Evolutionary conservation across 1,140 invertebrate genomes (phyloP).

Genomic region (Macrobrachium nipponense): DNA sequence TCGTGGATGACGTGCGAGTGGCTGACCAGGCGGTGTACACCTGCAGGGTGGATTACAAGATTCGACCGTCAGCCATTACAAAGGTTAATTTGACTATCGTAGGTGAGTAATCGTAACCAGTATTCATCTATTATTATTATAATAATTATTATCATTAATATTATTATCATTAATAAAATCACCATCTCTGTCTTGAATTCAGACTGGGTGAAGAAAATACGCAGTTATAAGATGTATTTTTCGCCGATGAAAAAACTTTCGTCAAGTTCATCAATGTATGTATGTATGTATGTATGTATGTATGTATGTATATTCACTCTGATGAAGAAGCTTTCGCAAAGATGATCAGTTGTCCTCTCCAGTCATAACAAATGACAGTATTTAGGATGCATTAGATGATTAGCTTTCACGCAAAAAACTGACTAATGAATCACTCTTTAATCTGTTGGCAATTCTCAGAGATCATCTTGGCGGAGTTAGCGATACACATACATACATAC

Average conservation of each 20-base stretch:
- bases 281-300: slow-evolving; percentile 18
- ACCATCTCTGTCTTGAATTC: neutral
- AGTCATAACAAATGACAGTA: no score
- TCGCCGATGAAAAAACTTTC: no score
- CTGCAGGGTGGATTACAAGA: slow-evolving; percentile 61
- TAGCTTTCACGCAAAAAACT: no score
- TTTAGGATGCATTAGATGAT: no score
- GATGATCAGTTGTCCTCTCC: no score
- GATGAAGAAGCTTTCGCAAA: no score
- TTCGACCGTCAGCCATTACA: slow-evolving; percentile 58
- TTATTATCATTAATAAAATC: neutral
- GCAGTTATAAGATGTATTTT: neutral
- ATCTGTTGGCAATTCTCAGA: no score
- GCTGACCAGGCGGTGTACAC: slow-evolving; percentile 61
- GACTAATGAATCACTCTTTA: no score
- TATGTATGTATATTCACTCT: neutral
- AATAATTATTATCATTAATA: neutral
- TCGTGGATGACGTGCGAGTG: slow-evolving; percentile 57
- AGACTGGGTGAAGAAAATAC: no score
- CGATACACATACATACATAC: no score
- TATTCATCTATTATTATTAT: neutral
- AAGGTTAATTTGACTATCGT: slow-evolving; percentile 61
- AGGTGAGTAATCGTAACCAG: slow-evolving; percentile 37
- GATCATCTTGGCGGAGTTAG: no score
- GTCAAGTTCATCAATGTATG: slow-evolving; percentile 19